Evolutionary conservation across 2,797 vertebrate species (phyloP).

Genomic region (Sparus aurata): DNA sequence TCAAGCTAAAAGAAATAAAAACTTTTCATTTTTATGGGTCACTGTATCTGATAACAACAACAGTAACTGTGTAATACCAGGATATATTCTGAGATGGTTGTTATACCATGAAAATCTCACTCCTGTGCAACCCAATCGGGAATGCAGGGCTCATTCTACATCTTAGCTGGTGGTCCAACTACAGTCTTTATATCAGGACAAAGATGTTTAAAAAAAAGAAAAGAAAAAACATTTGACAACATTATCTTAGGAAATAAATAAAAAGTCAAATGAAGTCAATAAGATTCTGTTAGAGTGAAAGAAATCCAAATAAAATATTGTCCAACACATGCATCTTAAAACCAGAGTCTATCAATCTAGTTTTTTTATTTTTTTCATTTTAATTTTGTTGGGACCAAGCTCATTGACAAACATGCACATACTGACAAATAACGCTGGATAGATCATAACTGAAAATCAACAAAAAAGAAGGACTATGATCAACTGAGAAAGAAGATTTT

Average conservation of each 20-base stretch:
- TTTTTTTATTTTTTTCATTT: neutral
- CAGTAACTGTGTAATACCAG: too few relatives aligned
- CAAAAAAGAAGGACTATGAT: neutral
- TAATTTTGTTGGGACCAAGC: neutral
- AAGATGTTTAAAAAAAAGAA: too few relatives aligned
- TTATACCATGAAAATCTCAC: too few relatives aligned
- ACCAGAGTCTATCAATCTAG: too few relatives aligned
- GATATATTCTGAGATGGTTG: too few relatives aligned
- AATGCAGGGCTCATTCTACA: neutral
- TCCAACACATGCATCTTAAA: neutral
- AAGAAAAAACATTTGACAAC: too few relatives aligned
- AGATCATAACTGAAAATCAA: neutral
- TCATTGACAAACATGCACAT: neutral
- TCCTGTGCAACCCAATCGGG: too few relatives aligned
- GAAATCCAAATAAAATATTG: neutral
- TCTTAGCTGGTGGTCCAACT: neutral
- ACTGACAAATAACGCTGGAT: neutral
- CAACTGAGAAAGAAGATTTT: neutral
- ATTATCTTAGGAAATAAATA: neutral
- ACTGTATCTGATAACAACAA: too few relatives aligned
- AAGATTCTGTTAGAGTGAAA: too few relatives aligned
- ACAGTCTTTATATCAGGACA: neutral
- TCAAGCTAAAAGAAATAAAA: too few relatives aligned
- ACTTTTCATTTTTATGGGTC: too few relatives aligned
- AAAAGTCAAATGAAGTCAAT: neutral